phyloP scores from a whole-genome alignment of 2,113 vertebrate genomes.

The Myotis lucifugus region DNA sequence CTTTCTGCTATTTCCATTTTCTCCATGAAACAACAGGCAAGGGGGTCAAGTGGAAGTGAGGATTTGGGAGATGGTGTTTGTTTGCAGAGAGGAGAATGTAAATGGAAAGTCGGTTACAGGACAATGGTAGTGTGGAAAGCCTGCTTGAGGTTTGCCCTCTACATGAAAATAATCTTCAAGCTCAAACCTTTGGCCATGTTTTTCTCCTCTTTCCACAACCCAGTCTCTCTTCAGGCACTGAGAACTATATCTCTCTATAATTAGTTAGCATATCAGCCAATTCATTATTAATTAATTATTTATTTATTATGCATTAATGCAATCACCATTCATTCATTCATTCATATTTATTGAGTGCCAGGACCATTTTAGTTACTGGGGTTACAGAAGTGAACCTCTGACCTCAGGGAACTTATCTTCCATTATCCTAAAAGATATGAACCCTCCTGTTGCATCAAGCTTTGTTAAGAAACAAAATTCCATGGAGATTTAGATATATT shows the following conservation, averaged over 20 bases:
- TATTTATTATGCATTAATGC: constrained; percentile 15
- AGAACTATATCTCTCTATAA: not conserved
- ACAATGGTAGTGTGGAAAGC: not conserved
- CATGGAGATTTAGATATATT: not conserved
- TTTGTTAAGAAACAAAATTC: not conserved
- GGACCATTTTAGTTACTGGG: not conserved
- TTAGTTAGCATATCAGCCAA: not conserved
- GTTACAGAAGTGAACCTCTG: not conserved
- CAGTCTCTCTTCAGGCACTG: not conserved
- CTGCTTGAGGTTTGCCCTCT: not conserved
- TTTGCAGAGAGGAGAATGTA: not conserved
- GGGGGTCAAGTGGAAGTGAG: not conserved
- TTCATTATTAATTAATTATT: not conserved
- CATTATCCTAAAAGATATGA: not conserved
- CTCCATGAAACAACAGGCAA: not conserved
- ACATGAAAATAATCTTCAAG: not conserved
- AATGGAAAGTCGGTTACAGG: not conserved
- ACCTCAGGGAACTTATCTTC: not conserved
- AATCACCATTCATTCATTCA: not conserved
- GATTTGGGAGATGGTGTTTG: not conserved
- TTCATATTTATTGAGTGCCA: not conserved
- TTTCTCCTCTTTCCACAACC: not conserved
- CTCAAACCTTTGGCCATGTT: not conserved
- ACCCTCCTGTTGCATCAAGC: not conserved
- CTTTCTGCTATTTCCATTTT: constrained; percentile 10